A percentile compares a stretch with the other conserved stretches of the same genome.
phyloP scores from a whole-genome alignment of 1,140 invertebrate species.

The Papilio polyxenes region DNA sequence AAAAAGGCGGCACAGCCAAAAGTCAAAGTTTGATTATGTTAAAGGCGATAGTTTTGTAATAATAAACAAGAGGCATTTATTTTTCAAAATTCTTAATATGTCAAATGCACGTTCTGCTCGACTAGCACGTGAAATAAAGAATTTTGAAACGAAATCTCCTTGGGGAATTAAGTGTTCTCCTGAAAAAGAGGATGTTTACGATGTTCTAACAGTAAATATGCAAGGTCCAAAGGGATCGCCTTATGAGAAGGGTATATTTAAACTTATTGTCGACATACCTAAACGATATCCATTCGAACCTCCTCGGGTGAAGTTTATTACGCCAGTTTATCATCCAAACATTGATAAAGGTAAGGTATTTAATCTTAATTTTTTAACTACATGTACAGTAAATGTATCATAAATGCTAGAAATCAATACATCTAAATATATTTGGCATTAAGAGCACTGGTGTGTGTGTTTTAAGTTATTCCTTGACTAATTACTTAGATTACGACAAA shows the following conservation, averaged over 20 bases:
- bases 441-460: no score
- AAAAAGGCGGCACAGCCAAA: neutral
- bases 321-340: conserved; percentile 94
- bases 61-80: conserved; percentile 37
- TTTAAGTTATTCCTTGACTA: no score
- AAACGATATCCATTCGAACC: conserved; percentile 92
- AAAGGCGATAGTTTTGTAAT: neutral
- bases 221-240: conserved; percentile 84
- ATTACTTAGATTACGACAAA: no score
- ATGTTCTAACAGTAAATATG: conserved; percentile 74
- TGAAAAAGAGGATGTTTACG: conserved; percentile 58
- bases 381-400: neutral
- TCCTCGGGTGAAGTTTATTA: conserved; percentile 88
- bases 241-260: conserved; percentile 88
- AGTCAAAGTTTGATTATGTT: neutral
- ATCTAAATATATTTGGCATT: no score
- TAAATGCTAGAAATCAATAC: neutral
- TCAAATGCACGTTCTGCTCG: conserved; percentile 57
- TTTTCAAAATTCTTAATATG: conserved; percentile 29
- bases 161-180: conserved; percentile 72
- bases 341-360: conserved; percentile 84
- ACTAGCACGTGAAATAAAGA: conserved; percentile 66
- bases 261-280: conserved; percentile 87
- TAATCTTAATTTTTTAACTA: conserved; percentile 3
- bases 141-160: conserved; percentile 64